These are phyloP conservation scores for Amphibalanus amphitrite DNA, from an alignment of 1,140 invertebrate genomes.

Conservation along the genomic window DNA sequence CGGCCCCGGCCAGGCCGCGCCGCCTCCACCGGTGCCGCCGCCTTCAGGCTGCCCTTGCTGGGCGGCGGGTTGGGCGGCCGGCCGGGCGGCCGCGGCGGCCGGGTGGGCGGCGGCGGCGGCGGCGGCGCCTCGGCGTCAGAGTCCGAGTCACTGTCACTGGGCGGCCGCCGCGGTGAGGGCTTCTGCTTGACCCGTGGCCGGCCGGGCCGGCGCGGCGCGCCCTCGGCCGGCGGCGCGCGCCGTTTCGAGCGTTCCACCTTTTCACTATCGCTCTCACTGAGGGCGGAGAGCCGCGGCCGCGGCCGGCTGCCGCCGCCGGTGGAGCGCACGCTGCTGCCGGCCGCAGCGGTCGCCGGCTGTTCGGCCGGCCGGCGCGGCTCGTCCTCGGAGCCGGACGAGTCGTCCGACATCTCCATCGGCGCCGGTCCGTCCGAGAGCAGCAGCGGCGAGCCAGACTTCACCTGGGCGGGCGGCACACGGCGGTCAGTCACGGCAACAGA, in stretches of 20 bases:
- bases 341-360: background rate
- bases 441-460: background rate
- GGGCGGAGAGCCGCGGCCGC: background rate
- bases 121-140: background rate
- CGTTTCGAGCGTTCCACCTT: background rate
- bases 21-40: background rate
- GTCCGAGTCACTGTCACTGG: background rate
- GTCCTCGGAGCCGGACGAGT: background rate
- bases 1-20: too few relatives aligned
- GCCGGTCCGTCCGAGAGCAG: background rate
- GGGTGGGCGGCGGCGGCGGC: too few relatives aligned
- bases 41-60: background rate
- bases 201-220: too few relatives aligned
- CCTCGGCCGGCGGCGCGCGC: background rate
- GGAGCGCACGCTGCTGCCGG: background rate
- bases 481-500: too few relatives aligned
- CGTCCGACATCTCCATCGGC: background rate
- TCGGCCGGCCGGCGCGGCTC: background rate
- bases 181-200: background rate
- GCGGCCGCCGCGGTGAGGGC: background rate
- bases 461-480: too few relatives aligned
- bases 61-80: too few relatives aligned
- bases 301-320: background rate
- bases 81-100: too few relatives aligned
- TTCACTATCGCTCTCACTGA: background rate